phyloP scores from a whole-genome alignment of 2,888 invertebrate species.

The Cephus rjabovi region DNA sequence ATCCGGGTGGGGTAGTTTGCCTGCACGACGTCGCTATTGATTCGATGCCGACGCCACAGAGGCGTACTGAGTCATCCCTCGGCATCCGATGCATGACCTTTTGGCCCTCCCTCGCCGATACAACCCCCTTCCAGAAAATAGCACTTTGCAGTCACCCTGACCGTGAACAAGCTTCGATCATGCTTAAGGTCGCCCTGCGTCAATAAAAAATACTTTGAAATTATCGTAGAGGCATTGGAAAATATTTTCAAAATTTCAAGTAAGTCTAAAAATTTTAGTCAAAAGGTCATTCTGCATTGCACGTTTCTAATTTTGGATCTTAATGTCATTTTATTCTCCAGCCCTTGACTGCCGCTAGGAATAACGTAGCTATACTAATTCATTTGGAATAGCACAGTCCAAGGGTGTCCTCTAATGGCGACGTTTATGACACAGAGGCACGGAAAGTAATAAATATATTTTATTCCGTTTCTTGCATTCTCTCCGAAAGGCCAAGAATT shows the following conservation, averaged over 20 bases:
- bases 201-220: not conserved
- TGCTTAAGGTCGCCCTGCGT: not conserved
- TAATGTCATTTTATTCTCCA: not conserved
- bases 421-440: not conserved
- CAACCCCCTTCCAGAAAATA: not conserved
- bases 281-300: not conserved
- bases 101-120: not conserved
- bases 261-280: not conserved
- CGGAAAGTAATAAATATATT: not conserved
- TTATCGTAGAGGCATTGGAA: not conserved
- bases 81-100: not conserved
- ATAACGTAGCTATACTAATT: not conserved
- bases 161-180: not conserved
- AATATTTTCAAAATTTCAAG: not conserved
- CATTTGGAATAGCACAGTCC: not conserved
- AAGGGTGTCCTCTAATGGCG: not conserved
- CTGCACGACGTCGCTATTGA: conserved; percentile 3
- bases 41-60: not conserved
- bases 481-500: not conserved
- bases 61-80: not conserved
- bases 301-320: not conserved
- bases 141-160: not conserved
- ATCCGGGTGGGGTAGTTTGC: not conserved
- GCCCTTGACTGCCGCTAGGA: not conserved
- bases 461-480: not conserved